Evolutionary conservation across 2,113 vertebrate genomes (phyloP), one percentile per base, ranked within the genome.

Genomic region (Dicrurus megarhynchus): DNA sequence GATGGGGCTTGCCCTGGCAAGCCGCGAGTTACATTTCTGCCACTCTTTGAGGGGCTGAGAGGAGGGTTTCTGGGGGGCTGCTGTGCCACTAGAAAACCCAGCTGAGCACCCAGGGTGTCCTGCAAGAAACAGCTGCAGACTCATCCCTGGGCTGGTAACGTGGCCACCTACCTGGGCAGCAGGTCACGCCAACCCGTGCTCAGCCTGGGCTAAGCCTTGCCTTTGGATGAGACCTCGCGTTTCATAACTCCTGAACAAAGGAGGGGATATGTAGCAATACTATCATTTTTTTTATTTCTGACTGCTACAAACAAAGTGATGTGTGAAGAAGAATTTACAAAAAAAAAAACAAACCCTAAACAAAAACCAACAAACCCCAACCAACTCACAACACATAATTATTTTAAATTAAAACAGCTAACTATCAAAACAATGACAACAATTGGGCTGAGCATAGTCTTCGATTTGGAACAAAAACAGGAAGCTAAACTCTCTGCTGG

Each of bases 401-500:
- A 93, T 87, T 94, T 89, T 79, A 87, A 90, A 97, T 93, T 92
- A 93, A 90, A 93, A 33, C 73, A 60, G 41, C 61, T 75, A 92
- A 87, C 91, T 93, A 74, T 41, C 85, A 84, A 78, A 93, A 93
- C 81, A 94, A 77, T 2, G 19, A 86, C 55, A 89, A 69, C 71
- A 95, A 90, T 67, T 6, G 1, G 46, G 49, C 90, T 41, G 61
- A 95, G 69, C 44, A 71, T 28, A 64, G 64, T 69, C 79, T 90
- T 85, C 3, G 0, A 78, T 65, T 57, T 96, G 93, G 87, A 97
- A 94, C 93, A 96, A 93, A 96, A 93, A 68, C 90, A 97, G 95
- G 92, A 95, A 96, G 50, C 80, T 81, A 77, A 96, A 96, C 65
- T 90, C 83, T 92, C 61, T 87, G 80, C 77, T 95, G 92, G 93